Evolutionary conservation across 2,797 vertebrate species (phyloP), one percentile per base, ranked within the genome.

Genomic region (Holocentrus rufus): DNA sequence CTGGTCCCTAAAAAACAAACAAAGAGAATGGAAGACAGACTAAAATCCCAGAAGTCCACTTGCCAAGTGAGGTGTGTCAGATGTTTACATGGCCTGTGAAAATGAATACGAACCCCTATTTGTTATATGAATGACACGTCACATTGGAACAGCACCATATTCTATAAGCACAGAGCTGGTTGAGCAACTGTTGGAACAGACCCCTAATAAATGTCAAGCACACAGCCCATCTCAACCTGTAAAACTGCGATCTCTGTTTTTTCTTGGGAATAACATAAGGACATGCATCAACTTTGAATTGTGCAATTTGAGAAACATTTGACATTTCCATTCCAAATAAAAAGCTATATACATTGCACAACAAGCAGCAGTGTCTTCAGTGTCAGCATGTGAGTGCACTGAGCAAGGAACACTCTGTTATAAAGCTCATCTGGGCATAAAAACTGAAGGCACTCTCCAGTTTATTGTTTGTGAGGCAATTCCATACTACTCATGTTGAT

Each of bases 341-440:
- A 53, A 20, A 17, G 42, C 47, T 76, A 15, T 11, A 20, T 58
- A 22, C 47, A 74, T 65, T 34, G 31, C 31, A 65, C 68, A 11
- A n/a, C 36, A 42, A 61, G 27, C 15, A 49, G 61, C 25, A 57
- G 10, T 23, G 30, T 68, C 4, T 49, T 5, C 2, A 31, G 25
- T 36, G 46, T 63, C 31, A 34, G 31, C 31, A 34, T 34, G 31
- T 7, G 31, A 34, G 31, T 7, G 31, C 31, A 34, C 8, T 34
- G 31, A 34, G 8, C 31, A 34, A 34, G 31, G 31, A 34, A 34
- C 31, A 34, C 31, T 34, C 31, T 34, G 5, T 7, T 34, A 34
- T 34, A 34, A 34, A 34, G 31, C 31, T 34, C 31, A 34, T 34
- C 8, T 34, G 31, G 31, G 31, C 31, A 34, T 34, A 34, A 34